phyloP scores from a whole-genome alignment of 2,113 vertebrate genomes.

The Strix aluco region DNA sequence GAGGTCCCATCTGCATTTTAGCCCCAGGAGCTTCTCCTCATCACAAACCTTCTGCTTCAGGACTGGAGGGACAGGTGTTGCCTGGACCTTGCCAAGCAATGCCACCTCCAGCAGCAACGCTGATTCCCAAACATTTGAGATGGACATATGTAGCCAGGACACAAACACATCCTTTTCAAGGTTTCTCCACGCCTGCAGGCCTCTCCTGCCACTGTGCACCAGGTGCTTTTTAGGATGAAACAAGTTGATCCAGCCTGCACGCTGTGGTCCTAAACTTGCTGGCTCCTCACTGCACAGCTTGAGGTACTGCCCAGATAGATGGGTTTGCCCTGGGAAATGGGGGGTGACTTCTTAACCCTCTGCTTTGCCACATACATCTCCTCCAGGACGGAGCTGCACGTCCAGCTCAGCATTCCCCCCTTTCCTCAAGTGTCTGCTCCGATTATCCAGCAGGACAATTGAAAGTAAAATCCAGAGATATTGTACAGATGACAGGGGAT shows the following conservation, averaged over 20 bases:
- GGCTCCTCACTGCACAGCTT: background rate
- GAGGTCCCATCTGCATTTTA: background rate
- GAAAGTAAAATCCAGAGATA: background rate
- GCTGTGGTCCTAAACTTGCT: background rate
- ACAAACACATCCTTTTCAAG: background rate
- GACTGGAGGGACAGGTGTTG: background rate
- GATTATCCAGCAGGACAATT: background rate
- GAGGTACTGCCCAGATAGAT: background rate
- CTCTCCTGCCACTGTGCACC: background rate
- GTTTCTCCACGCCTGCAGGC: background rate
- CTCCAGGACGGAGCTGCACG: background rate
- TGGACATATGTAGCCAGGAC: background rate
- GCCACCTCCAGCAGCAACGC: background rate
- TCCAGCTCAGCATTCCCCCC: background rate
- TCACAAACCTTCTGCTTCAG: background rate
- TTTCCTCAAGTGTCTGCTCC: background rate
- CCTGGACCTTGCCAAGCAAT: background rate
- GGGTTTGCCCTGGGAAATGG: background rate
- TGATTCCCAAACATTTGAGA: background rate
- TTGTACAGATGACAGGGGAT: too few relatives aligned
- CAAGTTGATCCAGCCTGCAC: background rate
- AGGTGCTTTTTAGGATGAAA: background rate
- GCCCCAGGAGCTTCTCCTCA: background rate
- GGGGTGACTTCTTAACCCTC: background rate
- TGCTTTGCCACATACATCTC: background rate